Evolutionary conservation across 1,140 invertebrate genomes (phyloP), one percentile per base, ranked within the genome.

Genomic region (Drosophila elegans): DNA sequence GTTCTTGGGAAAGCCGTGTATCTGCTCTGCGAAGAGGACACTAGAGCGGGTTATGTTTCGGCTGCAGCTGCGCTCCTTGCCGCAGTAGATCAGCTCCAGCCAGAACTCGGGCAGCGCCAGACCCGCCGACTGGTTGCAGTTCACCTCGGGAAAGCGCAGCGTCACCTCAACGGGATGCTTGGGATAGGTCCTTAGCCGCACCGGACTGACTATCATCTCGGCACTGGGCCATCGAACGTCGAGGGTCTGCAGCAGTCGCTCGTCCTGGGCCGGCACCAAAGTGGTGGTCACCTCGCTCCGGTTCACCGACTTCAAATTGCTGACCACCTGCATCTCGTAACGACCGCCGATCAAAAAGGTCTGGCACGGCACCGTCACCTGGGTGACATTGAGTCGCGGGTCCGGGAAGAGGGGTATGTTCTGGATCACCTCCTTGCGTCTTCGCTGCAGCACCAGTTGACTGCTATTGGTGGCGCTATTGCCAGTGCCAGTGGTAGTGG

Each of bases 151-250:
- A 83, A 97, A 97, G 79, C 95, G 95, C 36, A 97, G 79, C 1
- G 95, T 95, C 1, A 95, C 95, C 44, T 94, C 94, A 49, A 97
- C 95, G 4, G 95, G 94, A 51, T 93, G 92, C 74, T 95, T 95
- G 5, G 96, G 96, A 92, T 97, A 97, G n/a, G 96, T 97, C 62
- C 94, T 94, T 27, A 97, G 94, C 52, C 95, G 94, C 78, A 96
- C 95, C 0, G 96, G 96, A 55, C 95, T 95, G 29, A 97, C 93
- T 12, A 94, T 94, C 56, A 97, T 91, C 66, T 94, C 95, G 2
- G 95, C 95, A 41, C 93, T 94, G 3, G 96, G 96, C 96, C 96
- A 97, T 93, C 95, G 94, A 12, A 97, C 96, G 69, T 97, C 96
- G 9, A 92, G 73, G 0, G 90, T 91, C 49, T 92, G 90, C 34